These are phyloP conservation scores for Plotosus lineatus DNA, from an alignment of 2,113 vertebrate genomes.

Conservation along the genomic window DNA sequence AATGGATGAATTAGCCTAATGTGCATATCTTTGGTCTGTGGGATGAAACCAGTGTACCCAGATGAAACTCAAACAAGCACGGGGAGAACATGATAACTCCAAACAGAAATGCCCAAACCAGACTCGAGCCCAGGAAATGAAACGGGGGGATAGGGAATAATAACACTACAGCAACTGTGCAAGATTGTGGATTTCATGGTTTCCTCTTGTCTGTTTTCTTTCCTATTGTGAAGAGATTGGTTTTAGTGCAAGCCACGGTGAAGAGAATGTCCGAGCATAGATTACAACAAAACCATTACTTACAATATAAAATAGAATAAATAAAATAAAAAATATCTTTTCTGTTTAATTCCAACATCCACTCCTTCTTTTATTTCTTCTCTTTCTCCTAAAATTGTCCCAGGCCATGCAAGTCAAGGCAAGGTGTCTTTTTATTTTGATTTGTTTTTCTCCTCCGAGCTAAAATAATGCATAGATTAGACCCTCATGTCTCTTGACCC, in stretches of 20 bases:
- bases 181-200: constrained; percentile 15
- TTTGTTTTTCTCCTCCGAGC: constrained; percentile 67
- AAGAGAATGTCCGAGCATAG: constrained; percentile 57
- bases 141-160: too few species aligned
- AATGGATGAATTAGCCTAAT: too few species aligned
- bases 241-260: constrained; percentile 65
- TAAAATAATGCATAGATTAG: constrained; percentile 92
- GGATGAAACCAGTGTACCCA: too few species aligned
- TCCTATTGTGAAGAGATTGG: constrained; percentile 68
- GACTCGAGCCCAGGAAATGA: too few species aligned
- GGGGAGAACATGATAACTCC: too few species aligned
- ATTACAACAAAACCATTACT: constrained; percentile 78
- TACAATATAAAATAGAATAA: constrained; percentile 98
- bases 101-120: too few species aligned
- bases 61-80: too few species aligned
- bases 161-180: constrained; percentile 12
- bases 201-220: constrained; percentile 55
- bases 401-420: constrained; percentile 82
- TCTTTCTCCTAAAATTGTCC: constrained; percentile 69
- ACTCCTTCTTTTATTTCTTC: constrained; percentile 60
- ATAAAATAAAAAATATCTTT: constrained; percentile 95
- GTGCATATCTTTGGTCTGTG: too few species aligned
- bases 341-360: constrained; percentile 73
- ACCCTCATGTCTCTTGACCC: constrained; percentile 62
- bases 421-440: constrained; percentile 67